These are phyloP conservation scores for Schizothorax lantsangensis DNA, from an alignment of 2,797 vertebrate species.

Conservation along the genomic window DNA sequence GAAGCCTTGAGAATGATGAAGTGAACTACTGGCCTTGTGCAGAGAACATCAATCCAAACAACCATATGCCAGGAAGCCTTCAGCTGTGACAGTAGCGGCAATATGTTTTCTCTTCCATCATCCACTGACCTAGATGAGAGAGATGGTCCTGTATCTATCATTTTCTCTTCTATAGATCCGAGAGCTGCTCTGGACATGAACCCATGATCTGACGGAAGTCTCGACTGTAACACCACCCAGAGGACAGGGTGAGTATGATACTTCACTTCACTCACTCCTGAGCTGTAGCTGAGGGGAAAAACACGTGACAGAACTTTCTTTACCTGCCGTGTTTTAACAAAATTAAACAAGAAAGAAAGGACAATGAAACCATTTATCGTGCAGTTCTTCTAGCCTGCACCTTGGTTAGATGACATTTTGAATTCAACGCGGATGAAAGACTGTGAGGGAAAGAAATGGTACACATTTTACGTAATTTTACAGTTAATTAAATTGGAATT, in stretches of 20 bases:
- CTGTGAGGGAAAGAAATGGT: neutral
- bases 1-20: constrained; percentile 12
- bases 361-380: neutral
- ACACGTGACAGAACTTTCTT: neutral
- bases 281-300: no score
- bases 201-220: neutral
- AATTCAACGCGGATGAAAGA: neutral
- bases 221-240: constrained; percentile 35
- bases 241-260: constrained; percentile 27
- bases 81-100: neutral
- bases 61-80: constrained; percentile 18
- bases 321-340: neutral
- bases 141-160: constrained; percentile 9
- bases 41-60: constrained; percentile 28
- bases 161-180: neutral
- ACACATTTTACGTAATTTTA: neutral
- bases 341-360: neutral
- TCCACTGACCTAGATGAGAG: constrained; percentile 20
- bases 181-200: neutral
- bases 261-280: no score
- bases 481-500: neutral
- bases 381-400: neutral
- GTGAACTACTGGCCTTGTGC: neutral
- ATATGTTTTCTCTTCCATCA: constrained; percentile 27
- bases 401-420: no score